Evolutionary conservation across 2,113 vertebrate genomes (phyloP).

Genomic region (Anthoscopus minutus): DNA sequence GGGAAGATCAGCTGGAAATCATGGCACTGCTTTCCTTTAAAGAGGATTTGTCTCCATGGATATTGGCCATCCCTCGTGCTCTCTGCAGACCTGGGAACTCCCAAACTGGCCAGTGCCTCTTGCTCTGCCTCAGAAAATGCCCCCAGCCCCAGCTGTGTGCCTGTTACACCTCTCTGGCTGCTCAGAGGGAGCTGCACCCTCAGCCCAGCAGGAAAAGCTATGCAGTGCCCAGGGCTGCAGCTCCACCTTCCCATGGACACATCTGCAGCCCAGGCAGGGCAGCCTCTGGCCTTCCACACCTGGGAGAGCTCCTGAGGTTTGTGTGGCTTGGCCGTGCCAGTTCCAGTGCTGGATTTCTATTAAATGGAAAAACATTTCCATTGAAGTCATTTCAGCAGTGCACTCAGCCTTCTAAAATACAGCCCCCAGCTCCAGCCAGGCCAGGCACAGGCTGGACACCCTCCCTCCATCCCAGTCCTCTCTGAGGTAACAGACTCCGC

Average conservation of each 20-base stretch:
- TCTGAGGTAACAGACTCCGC: not conserved
- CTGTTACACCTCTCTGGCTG: not conserved
- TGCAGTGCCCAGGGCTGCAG: not conserved
- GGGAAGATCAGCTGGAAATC: not conserved
- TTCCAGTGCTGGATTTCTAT: not conserved
- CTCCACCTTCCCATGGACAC: not conserved
- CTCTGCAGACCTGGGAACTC: not conserved
- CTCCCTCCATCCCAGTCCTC: not conserved
- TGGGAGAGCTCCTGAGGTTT: not conserved
- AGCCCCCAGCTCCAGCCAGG: not conserved
- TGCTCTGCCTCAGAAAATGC: not conserved
- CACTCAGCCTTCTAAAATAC: not conserved
- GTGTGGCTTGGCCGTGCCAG: not conserved
- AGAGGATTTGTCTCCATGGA: rapidly evolving
- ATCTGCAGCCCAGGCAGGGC: not conserved
- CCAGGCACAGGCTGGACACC: not conserved
- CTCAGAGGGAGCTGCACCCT: not conserved
- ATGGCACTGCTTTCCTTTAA: too few species aligned
- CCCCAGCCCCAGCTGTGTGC: not conserved
- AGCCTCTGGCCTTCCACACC: not conserved
- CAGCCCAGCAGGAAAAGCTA: not conserved
- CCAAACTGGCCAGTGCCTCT: not conserved
- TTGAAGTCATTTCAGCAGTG: not conserved
- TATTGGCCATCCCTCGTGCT: rapidly evolving
- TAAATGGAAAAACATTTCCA: not conserved